These are phyloP conservation scores for Platygyra sinensis DNA, from an alignment of 64 coral and sea anemone genomes.

Conservation along the genomic window DNA sequence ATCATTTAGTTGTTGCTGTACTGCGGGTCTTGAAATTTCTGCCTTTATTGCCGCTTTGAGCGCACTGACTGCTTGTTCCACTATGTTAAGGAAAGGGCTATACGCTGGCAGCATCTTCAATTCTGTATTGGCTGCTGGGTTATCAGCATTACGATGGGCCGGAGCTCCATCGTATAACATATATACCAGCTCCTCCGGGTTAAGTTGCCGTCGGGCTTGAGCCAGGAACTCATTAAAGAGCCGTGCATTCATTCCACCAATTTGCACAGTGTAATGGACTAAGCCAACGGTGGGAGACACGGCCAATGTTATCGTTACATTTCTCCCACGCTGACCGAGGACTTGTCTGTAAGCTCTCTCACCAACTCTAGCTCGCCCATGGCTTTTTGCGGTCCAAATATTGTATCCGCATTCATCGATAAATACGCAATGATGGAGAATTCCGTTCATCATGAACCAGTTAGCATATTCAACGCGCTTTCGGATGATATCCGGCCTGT, in stretches of 20 bases:
- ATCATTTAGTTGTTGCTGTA: no score
- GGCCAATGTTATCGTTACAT: slow-evolving; percentile 5
- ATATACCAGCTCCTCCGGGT: slow-evolving; percentile 18
- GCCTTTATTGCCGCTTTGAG: no score
- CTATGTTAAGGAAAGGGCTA: slow-evolving; percentile 49
- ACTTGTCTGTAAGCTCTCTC: slow-evolving; percentile 48
- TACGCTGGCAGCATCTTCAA: slow-evolving; percentile 45
- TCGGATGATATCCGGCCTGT: slow-evolving; percentile 29
- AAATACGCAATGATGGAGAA: no score
- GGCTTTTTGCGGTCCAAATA: no score
- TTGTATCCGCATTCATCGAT: no score
- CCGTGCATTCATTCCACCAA: slow-evolving; percentile 46
- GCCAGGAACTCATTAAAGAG: slow-evolving; percentile 43
- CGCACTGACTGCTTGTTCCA: slow-evolving; percentile 60
- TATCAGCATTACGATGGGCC: slow-evolving; percentile 6
- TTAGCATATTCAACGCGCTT: slow-evolving; percentile 22
- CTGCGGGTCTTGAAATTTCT: no score
- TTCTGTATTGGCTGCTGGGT: slow-evolving; percentile 22
- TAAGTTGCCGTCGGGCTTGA: slow-evolving; percentile 20
- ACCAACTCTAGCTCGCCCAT: slow-evolving; percentile 28
- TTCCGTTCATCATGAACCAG: slow-evolving; percentile 24
- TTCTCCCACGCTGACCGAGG: slow-evolving; percentile 17
- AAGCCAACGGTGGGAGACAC: not conserved
- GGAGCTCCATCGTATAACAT: slow-evolving; percentile 47
- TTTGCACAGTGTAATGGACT: not conserved